Conservation (phyloP, 2,888 invertebrate genomes). For the Oxyteleia sp. region DNA sequence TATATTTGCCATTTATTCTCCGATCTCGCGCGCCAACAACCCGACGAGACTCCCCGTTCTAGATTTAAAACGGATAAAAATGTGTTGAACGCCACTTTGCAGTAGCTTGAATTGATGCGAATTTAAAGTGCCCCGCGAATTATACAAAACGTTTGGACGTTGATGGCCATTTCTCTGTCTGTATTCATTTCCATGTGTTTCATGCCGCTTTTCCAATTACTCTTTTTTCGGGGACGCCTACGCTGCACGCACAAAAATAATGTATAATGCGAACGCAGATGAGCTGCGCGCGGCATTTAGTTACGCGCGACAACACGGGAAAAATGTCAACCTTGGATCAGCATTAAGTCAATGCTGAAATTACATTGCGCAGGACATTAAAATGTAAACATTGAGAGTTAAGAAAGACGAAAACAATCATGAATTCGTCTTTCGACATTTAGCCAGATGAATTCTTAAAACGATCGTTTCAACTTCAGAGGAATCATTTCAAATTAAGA, state of each 20-base stretch:
- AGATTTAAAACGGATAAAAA: constrained; percentile 61
- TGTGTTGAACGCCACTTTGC: constrained; percentile 54
- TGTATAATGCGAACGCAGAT: too few species aligned
- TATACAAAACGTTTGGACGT: constrained; percentile 44
- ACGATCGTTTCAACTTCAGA: too few species aligned
- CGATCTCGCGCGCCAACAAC: constrained; percentile 69
- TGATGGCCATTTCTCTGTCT: constrained; percentile 24
- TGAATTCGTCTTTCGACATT: too few species aligned
- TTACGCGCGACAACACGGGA: too few species aligned
- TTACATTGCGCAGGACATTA: too few species aligned
- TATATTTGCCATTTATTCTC: constrained; percentile 75
- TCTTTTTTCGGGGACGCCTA: constrained; percentile 13
- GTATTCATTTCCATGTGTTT: constrained; percentile 43
- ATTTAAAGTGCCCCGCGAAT: constrained; percentile 53
- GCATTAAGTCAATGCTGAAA: too few species aligned
- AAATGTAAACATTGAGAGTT: too few species aligned
- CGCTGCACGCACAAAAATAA: constrained; percentile 25
- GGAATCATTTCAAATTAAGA: too few species aligned
- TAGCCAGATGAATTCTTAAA: too few species aligned
- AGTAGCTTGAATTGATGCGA: constrained; percentile 49
- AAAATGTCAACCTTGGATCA: too few species aligned
- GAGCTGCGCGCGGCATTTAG: too few species aligned
- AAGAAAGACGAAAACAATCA: too few species aligned
- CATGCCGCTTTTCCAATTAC: constrained; percentile 25
- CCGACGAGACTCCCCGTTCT: constrained; percentile 32